Evolutionary conservation across 2,888 invertebrate species (phyloP), one percentile per base, ranked within the genome.

Genomic region (Calliopum simillimum): DNA sequence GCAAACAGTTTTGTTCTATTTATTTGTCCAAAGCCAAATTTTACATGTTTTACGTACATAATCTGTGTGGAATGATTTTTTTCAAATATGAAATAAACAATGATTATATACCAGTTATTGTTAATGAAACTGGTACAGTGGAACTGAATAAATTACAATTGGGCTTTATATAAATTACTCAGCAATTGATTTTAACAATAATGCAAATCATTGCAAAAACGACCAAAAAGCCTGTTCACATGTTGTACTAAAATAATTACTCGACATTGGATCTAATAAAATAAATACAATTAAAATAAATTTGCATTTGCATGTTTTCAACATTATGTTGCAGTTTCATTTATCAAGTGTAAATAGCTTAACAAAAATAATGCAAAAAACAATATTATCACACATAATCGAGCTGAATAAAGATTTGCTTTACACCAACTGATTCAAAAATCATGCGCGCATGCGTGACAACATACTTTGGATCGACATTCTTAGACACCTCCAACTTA

Each of bases 381-480:
- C 25, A 70, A 65, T 16, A 55, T 73, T 79, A 86, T 86, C 85
- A 86, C 77, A 95, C 93, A 86, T 94, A 96, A 87, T 98, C 98
- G 76, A 98, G 89, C 86, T 98, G 98, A 72, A 98, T 94, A 78
- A 95, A 95, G 44, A 98, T 88, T 83, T 98, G 96, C 84, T 93
- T 91, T 3, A 98, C 94, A 49, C 98, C 98, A 58, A 93, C 93
- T 73, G 96, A 93, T 74, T 95, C 92, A 86, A 99, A 98, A 82
- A 99, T 98, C 89, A 95, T 93, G 78, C 97, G 95, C 25, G 97
- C 93, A 82, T 97, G 96, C 74, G 94, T 94, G 25, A 96, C 91
- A 59, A 98, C 94, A 85, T 98, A 98, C 82, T 95, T 92, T 1
- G 96, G 92, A 86, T 98, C 98, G 12, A 97, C 96, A 79, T 94